Evolutionary conservation across 2,113 vertebrate species (phyloP).

Genomic region (Sebastes schlegelii): DNA sequence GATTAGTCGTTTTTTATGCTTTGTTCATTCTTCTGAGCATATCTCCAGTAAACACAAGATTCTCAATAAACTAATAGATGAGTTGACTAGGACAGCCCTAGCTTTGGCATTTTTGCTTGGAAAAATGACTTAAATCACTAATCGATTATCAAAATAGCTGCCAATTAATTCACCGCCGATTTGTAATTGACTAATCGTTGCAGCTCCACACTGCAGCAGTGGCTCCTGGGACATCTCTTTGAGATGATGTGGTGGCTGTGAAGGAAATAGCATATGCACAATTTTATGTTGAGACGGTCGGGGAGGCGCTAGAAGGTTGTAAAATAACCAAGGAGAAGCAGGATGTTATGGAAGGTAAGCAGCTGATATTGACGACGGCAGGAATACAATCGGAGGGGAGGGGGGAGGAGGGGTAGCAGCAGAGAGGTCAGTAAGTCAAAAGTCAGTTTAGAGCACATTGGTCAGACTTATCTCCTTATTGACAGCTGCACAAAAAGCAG

Average conservation of each 20-base stretch:
- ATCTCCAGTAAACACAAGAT: no score
- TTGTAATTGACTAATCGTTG: no score
- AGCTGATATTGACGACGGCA: not conserved
- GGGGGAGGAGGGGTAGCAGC: not conserved
- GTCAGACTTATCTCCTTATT: no score
- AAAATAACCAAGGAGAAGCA: not conserved
- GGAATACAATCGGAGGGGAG: no score
- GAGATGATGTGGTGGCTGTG: no score
- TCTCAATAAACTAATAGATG: no score
- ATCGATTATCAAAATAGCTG: not conserved
- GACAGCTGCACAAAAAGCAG: not conserved
- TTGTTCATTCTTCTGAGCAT: no score
- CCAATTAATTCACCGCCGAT: not conserved
- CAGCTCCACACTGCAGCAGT: not conserved
- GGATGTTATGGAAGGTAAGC: not conserved
- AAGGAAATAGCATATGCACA: no score
- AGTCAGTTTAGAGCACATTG: not conserved
- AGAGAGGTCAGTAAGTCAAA: not conserved
- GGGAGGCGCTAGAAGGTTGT: not conserved
- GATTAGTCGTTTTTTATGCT: no score
- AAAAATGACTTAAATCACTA: not conserved
- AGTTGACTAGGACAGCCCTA: no score
- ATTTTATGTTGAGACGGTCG: no score
- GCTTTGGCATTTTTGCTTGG: not conserved
- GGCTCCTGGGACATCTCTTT: not conserved